Evolutionary conservation across 2,888 invertebrate genomes (phyloP).

Genomic region (Barypeithes pellucidus): DNA sequence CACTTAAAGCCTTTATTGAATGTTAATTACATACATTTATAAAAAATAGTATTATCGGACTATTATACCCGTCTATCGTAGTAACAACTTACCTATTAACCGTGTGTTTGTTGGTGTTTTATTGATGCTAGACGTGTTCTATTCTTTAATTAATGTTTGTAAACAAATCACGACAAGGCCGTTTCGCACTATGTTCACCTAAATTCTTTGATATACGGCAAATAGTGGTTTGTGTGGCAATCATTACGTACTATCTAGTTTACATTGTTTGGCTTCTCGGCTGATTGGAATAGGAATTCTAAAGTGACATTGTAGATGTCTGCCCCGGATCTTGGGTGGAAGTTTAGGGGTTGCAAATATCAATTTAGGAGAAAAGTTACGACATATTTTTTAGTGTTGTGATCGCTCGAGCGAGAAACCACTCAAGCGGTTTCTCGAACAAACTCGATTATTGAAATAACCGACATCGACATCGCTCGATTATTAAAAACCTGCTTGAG

Average conservation of each 20-base stretch:
- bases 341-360: too few relatives aligned
- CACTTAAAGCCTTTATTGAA: too few relatives aligned
- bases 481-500: too few relatives aligned
- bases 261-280: conserved; percentile 7
- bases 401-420: too few relatives aligned
- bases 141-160: conserved; percentile 17
- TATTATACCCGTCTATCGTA: background rate
- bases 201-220: conserved; percentile 20
- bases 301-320: background rate
- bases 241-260: background rate
- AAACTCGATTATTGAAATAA: too few relatives aligned
- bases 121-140: conserved; percentile 4
- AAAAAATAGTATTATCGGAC: conserved; percentile 5
- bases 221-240: conserved; percentile 3
- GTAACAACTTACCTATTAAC: background rate
- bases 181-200: conserved; percentile 9
- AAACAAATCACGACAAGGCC: conserved; percentile 21
- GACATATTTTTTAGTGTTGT: too few relatives aligned
- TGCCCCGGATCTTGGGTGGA: too few relatives aligned
- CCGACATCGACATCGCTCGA: too few relatives aligned
- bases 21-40: background rate
- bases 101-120: background rate
- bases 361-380: too few relatives aligned
- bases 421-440: too few relatives aligned
- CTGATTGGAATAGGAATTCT: conserved; percentile 9